phyloP scores from a whole-genome alignment of 2,888 invertebrate species.

The Hartigia nigra region DNA sequence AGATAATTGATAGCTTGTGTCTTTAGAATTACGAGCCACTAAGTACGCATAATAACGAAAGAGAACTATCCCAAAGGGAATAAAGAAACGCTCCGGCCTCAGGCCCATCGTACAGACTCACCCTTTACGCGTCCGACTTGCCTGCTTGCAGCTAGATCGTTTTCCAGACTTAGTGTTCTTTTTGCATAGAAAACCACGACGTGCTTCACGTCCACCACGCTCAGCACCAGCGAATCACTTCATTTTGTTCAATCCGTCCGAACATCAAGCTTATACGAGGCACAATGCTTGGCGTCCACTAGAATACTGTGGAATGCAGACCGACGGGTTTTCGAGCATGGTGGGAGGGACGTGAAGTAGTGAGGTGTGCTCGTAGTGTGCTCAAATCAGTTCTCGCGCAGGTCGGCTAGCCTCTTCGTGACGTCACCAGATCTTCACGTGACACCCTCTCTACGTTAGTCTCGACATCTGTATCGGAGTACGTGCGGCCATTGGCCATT shows the following conservation, averaged over 20 bases:
- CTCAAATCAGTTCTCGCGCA: slow-evolving; percentile 23
- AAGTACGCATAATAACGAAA: not conserved
- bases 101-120: slow-evolving; percentile 1
- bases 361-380: slow-evolving; percentile 13
- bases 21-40: not conserved
- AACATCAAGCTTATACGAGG: slow-evolving; percentile 12
- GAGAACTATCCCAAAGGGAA: not conserved
- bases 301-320: slow-evolving; percentile 64
- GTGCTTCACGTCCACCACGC: not conserved
- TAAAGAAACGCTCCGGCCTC: not conserved
- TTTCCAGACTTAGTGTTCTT: not conserved
- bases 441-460: not conserved
- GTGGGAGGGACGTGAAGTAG: slow-evolving; percentile 43
- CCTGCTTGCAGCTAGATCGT: not conserved
- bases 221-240: not conserved
- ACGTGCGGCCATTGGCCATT: not conserved
- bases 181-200: not conserved
- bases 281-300: slow-evolving; percentile 42
- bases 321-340: slow-evolving; percentile 62
- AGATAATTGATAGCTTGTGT: not conserved
- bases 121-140: slow-evolving; percentile 2
- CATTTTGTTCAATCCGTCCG: not conserved
- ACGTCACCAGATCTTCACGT: slow-evolving; percentile 16
- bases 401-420: slow-evolving; percentile 17
- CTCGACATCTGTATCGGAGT: not conserved